A percentile compares a stretch with the other conserved stretches of the same genome.
Evolutionary conservation across 2,797 vertebrate genomes (phyloP).

Genomic region (Anabas testudineus): DNA sequence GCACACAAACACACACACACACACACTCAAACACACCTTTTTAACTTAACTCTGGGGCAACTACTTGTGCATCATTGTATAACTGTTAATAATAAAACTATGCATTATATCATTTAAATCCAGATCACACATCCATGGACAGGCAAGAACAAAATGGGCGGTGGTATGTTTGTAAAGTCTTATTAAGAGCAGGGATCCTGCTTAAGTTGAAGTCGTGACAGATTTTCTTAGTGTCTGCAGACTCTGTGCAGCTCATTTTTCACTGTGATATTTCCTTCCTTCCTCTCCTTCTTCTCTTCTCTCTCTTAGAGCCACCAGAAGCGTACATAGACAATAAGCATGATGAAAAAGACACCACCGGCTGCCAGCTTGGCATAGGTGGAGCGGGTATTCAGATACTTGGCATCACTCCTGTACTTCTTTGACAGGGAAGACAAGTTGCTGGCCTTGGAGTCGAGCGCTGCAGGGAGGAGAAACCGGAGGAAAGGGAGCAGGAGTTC

Average conservation of each 20-base stretch:
- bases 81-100: conserved; percentile 67
- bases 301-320: conserved; percentile 96
- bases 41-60: conserved; percentile 22
- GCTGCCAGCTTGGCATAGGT: conserved; percentile 98
- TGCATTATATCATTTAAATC: conserved; percentile 68
- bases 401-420: conserved; percentile 97
- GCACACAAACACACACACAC: neutral
- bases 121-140: conserved; percentile 60
- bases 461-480: conserved; percentile 74
- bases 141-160: conserved; percentile 61
- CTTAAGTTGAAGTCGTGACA: conserved; percentile 58
- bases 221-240: conserved; percentile 55
- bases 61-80: conserved; percentile 43
- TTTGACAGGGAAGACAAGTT: conserved; percentile 97
- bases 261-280: conserved; percentile 35
- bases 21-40: conserved; percentile 1
- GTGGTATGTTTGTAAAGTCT: conserved; percentile 72
- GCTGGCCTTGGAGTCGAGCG: conserved; percentile 97
- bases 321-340: conserved; percentile 97
- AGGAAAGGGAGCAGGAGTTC: neutral
- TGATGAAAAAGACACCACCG: conserved; percentile 96
- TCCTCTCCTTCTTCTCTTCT: neutral
- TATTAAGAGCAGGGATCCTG: conserved; percentile 65
- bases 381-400: conserved; percentile 99
- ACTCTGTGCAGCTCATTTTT: conserved; percentile 45